Evolutionary conservation across 2,797 vertebrate genomes (phyloP).

Genomic region (Tamandua tetradactyla): DNA sequence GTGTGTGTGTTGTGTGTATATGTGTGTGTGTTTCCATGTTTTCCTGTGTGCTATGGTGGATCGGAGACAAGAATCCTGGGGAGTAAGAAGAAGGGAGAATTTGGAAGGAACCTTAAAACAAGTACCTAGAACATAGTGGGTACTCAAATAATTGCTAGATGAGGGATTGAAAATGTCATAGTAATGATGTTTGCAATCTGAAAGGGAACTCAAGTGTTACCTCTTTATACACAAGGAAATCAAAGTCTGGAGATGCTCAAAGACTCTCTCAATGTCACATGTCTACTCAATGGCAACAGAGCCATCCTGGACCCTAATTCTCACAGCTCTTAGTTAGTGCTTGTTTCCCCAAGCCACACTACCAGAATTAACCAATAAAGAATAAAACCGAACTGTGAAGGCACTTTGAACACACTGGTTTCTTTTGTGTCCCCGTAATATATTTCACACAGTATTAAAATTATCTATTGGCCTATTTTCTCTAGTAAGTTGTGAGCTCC

Average conservation of each 20-base stretch:
- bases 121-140: not conserved
- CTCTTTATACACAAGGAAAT: not conserved
- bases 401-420: not conserved
- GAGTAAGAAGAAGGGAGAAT: not conserved
- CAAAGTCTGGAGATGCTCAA: not conserved
- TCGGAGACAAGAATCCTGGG: not conserved
- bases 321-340: not conserved
- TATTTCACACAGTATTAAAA: not conserved
- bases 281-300: not conserved
- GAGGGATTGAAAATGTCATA: not conserved
- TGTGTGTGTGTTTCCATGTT: not conserved
- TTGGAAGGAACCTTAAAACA: conserved; percentile 38
- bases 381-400: not conserved
- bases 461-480: not conserved
- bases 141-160: not conserved
- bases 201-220: not conserved
- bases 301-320: not conserved
- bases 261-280: not conserved
- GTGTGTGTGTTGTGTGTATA: no score
- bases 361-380: not conserved
- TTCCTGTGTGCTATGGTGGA: not conserved
- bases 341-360: not conserved
- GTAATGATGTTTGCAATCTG: not conserved
- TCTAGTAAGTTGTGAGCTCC: not conserved
- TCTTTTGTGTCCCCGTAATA: not conserved